Evolutionary conservation across 1,140 invertebrate genomes (phyloP).

Genomic region (Copidosoma floridanum): DNA sequence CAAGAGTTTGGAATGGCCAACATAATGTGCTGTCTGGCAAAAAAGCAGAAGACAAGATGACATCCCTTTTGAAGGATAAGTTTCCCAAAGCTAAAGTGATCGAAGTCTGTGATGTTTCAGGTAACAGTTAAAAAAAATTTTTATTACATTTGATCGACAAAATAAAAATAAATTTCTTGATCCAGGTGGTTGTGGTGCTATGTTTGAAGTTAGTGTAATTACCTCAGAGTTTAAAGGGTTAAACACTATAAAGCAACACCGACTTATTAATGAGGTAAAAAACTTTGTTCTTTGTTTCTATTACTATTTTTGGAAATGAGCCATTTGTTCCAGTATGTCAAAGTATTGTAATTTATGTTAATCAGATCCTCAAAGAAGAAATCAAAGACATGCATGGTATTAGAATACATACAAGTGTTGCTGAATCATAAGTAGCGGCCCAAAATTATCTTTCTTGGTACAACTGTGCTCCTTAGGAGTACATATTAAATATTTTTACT

Average conservation of each 20-base stretch:
- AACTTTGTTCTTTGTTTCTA: background rate
- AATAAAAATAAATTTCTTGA: conserved; percentile 10
- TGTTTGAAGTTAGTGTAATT: conserved; percentile 81
- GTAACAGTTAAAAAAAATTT: conserved; percentile 37
- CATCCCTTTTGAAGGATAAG: conserved; percentile 53
- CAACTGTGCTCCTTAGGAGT: too few relatives aligned
- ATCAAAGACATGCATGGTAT: conserved; percentile 85
- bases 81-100: conserved; percentile 68
- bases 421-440: conserved; percentile 37
- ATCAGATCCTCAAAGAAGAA: conserved; percentile 70
- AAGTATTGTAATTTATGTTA: conserved; percentile 33
- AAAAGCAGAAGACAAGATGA: conserved; percentile 52
- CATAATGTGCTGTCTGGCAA: conserved; percentile 44
- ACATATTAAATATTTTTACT: conserved; percentile 11
- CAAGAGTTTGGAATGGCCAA: conserved; percentile 50
- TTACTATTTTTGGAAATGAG: background rate
- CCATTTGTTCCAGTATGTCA: background rate
- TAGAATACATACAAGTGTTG: conserved; percentile 66
- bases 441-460: too few relatives aligned
- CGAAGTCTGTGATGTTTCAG: conserved; percentile 73
- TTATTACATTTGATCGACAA: conserved; percentile 8
- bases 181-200: conserved; percentile 80
- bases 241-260: conserved; percentile 76
- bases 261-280: conserved; percentile 70
- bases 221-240: conserved; percentile 75